Conservation (phyloP, 2,797 vertebrate species). For the Eulemur coronatus region DNA sequence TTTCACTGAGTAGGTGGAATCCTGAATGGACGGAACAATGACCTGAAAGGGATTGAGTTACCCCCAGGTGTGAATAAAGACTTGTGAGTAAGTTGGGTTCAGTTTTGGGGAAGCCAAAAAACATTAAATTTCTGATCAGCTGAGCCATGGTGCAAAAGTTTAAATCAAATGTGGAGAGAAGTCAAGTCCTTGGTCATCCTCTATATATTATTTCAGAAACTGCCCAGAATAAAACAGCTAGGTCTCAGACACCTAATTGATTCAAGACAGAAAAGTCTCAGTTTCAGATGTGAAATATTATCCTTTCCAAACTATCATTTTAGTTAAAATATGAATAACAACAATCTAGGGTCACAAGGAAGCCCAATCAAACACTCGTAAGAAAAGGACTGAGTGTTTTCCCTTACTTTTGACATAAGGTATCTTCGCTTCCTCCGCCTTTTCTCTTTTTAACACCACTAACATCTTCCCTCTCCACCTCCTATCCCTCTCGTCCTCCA, state of each 20-base stretch:
- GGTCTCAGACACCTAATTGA: background rate
- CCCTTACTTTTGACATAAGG: background rate
- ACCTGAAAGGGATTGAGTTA: background rate
- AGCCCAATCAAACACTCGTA: background rate
- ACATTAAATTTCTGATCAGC: background rate
- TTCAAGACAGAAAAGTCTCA: background rate
- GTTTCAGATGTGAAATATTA: background rate
- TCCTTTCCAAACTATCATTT: background rate
- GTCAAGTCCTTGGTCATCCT: background rate
- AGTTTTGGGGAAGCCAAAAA: background rate
- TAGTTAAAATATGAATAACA: background rate
- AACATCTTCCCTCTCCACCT: too few species aligned
- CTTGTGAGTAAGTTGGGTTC: background rate
- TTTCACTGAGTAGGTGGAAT: background rate
- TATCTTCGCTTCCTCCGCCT: background rate
- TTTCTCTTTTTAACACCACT: background rate
- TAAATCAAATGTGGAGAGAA: background rate
- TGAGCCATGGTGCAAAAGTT: background rate
- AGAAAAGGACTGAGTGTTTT: background rate
- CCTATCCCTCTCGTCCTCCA: background rate
- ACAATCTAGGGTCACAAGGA: background rate
- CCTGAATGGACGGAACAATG: background rate
- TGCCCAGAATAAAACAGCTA: background rate
- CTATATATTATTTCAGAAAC: background rate
- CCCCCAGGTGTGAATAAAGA: background rate